Evolutionary conservation across 2,888 invertebrate species (phyloP), one percentile per base, ranked within the genome.

Genomic region (Anarsia innoxiella): DNA sequence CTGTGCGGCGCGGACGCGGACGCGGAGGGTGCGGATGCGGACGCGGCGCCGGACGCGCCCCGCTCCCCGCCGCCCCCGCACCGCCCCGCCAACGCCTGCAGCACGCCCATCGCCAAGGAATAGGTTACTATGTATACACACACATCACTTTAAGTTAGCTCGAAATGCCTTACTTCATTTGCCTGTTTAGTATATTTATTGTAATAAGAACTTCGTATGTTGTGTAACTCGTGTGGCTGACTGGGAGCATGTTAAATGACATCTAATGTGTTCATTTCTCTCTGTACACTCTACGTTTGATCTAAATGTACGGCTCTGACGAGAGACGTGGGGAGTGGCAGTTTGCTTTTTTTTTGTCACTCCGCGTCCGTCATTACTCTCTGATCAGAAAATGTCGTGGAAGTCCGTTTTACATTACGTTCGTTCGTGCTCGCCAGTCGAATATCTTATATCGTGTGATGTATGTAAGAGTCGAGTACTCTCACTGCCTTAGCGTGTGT

Each of bases 21-120:
- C 35, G 27, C 30, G 26, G 36, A 30, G 37, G 34, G 35, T 28
- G 53, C 43, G 23, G 40, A 36, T 13, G 40, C 31, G 31, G 42
- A 15, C 44, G 42, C 30, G 36, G 25, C 12, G 31, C 11, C 37
- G 35, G 11, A 39, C 35, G 26, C 36, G 34, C 15, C 31, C 36
- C 31, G 36, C 39, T 42, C 45, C 48, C 53, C 47, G 38, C 58
- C 64, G 43, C 61, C 52, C 19, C 41, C 41, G 37, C 47, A 51
- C 19, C 46, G 49, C 19, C 40, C 43, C 41, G 51, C 69, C 37
- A 58, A 58, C 52, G 71, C 69, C 13, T 77, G 82, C 73, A 82
- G 82, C 73, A 84, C 85, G 51, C 83, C 84, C 49, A 64, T 78
- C 43, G 64, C 67, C 42, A 59, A 66, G 31, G 70, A 77, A 62